These are phyloP conservation scores for Heterotilapia buettikoferi DNA, from an alignment of 2,113 vertebrate species.

Conservation along the genomic window DNA sequence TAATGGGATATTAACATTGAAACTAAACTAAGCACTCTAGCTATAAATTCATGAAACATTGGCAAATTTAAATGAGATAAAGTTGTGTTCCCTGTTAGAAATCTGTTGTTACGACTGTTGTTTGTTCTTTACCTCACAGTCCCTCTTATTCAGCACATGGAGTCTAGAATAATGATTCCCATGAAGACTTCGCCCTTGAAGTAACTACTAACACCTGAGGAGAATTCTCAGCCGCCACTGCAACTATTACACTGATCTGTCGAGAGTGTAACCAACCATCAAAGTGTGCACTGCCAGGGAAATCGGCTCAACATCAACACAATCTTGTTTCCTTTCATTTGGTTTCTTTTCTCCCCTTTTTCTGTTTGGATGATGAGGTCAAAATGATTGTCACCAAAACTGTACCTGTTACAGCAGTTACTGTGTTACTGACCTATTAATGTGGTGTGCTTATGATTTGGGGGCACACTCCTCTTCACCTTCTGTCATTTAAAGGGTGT, in stretches of 20 bases:
- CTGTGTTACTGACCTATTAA: slow-evolving; percentile 22
- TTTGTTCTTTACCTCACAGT: slow-evolving; percentile 69
- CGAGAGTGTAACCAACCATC: slow-evolving; percentile 8
- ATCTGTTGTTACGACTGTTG: neutral
- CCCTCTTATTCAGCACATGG: slow-evolving; percentile 98
- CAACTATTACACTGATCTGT: neutral
- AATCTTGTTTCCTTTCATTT: neutral
- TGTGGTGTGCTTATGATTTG: neutral
- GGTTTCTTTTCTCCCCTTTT: neutral
- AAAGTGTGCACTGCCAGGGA: slow-evolving; percentile 42
- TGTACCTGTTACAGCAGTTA: neutral
- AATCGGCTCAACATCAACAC: neutral
- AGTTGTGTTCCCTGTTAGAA: neutral
- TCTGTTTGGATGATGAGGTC: neutral
- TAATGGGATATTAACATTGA: neutral
- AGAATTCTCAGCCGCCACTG: neutral
- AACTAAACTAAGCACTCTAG: neutral
- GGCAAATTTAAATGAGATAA: neutral
- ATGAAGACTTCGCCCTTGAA: slow-evolving; percentile 88
- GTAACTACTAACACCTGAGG: slow-evolving; percentile 47
- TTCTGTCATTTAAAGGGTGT: neutral
- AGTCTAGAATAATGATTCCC: slow-evolving; percentile 98
- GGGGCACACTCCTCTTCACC: neutral
- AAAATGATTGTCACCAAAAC: neutral
- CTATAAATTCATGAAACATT: neutral